phyloP scores from a whole-genome alignment of 2,113 vertebrate genomes.

The Prochilodus magdalenae region DNA sequence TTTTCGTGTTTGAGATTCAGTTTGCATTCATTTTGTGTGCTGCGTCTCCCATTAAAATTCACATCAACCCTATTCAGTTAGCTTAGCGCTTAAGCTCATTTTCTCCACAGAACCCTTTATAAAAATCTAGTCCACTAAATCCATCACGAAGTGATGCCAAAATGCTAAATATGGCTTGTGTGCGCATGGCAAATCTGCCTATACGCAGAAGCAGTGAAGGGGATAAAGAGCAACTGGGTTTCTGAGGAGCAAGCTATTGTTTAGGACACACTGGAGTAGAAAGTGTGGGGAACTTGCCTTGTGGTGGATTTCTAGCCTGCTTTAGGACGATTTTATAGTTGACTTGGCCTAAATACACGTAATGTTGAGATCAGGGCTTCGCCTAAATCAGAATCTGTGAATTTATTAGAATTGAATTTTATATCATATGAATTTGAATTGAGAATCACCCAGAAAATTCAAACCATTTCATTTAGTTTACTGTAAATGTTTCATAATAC shows the following conservation, averaged over 20 bases:
- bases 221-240: constrained; percentile 19
- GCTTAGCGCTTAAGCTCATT: constrained; percentile 49
- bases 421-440: too few species aligned
- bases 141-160: constrained; percentile 17
- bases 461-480: not conserved
- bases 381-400: not conserved
- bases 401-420: too few species aligned
- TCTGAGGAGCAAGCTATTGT: constrained; percentile 15
- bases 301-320: constrained; percentile 4
- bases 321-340: not conserved
- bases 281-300: not conserved
- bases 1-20: not conserved
- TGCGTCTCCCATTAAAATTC: constrained; percentile 37
- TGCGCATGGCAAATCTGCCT: constrained; percentile 18
- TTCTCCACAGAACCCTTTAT: constrained; percentile 36
- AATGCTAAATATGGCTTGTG: constrained; percentile 21
- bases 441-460: not conserved
- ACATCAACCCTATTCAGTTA: constrained; percentile 33
- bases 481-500: not conserved
- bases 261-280: constrained; percentile 7
- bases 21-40: constrained; percentile 17
- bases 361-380: not conserved
- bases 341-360: not conserved
- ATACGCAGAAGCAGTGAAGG: constrained; percentile 20
- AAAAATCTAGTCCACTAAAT: constrained; percentile 38